These are phyloP conservation scores for Pardalotus punctatus DNA, from an alignment of 2,113 vertebrate genomes.

Conservation along the genomic window DNA sequence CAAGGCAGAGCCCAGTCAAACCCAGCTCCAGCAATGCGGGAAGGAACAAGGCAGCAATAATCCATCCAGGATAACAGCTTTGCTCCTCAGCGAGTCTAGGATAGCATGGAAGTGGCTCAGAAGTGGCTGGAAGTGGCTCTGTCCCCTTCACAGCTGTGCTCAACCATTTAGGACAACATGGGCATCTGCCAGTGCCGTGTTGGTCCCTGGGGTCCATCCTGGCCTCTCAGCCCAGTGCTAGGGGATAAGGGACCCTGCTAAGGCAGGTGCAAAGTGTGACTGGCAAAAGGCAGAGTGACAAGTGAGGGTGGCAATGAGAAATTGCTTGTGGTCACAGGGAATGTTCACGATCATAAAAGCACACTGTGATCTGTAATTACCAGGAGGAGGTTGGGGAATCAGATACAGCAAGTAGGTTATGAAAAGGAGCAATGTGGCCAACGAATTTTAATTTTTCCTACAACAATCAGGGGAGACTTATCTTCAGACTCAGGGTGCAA, in stretches of 20 bases:
- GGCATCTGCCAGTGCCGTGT: rapidly evolving
- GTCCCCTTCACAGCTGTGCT: not conserved
- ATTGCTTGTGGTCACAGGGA: not conserved
- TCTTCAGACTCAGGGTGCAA: not conserved
- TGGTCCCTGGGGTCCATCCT: not conserved
- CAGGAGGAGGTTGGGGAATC: not conserved
- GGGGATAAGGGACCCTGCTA: not conserved
- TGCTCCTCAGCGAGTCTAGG: not conserved
- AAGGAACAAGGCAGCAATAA: not conserved
- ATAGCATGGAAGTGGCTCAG: not conserved
- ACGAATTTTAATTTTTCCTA: not conserved
- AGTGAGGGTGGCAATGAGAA: not conserved
- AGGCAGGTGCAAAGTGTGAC: not conserved
- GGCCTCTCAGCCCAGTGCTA: not conserved
- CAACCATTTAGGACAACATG: rapidly evolving
- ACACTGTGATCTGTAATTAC: not conserved
- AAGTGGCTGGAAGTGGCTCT: not conserved
- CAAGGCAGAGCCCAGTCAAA: not conserved
- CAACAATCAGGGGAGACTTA: slow-evolving; percentile 18
- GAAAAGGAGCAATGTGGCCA: not conserved
- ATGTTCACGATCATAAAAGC: not conserved
- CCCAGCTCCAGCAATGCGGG: not conserved
- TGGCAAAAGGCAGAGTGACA: not conserved
- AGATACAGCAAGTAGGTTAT: not conserved
- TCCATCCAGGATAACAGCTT: not conserved